These are phyloP conservation scores for Acyrthosiphon pisum DNA, from an alignment of 1,140 invertebrate genomes.

Conservation along the genomic window DNA sequence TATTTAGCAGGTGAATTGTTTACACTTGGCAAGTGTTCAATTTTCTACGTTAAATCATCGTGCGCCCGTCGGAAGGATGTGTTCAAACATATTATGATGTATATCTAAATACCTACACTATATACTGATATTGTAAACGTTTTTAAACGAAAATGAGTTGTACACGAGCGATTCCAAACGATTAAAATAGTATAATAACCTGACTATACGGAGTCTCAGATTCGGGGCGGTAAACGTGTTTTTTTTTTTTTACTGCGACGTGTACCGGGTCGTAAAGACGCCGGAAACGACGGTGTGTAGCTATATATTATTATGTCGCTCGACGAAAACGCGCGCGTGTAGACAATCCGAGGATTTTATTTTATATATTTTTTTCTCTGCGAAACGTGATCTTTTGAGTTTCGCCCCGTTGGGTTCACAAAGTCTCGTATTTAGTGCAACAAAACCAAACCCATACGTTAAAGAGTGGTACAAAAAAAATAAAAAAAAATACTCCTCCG, in stretches of 20 bases:
- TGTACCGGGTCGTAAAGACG: not conserved
- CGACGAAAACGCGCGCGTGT: not conserved
- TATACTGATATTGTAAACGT: not conserved
- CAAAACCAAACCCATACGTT: not conserved
- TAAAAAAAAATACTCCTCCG: not conserved
- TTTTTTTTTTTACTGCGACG: not conserved
- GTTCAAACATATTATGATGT: not conserved
- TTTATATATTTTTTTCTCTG: not conserved
- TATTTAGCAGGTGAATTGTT: constrained; percentile 32
- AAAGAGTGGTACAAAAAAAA: not conserved
- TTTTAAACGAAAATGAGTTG: not conserved
- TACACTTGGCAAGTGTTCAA: not conserved
- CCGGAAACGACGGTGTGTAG: not conserved
- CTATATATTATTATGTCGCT: not conserved
- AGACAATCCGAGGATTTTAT: not conserved
- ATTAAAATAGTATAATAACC: not conserved
- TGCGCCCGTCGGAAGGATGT: not conserved
- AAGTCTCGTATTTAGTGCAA: not conserved
- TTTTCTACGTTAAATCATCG: not conserved
- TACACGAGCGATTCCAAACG: not conserved
- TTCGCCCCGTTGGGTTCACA: not conserved
- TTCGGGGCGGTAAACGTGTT: not conserved
- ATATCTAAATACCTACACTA: not conserved
- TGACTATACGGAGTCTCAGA: not conserved
- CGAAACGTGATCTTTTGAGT: not conserved